Evolutionary conservation across 2,113 vertebrate genomes (phyloP), one percentile per base, ranked within the genome.

Genomic region (Chloebia gouldiae): DNA sequence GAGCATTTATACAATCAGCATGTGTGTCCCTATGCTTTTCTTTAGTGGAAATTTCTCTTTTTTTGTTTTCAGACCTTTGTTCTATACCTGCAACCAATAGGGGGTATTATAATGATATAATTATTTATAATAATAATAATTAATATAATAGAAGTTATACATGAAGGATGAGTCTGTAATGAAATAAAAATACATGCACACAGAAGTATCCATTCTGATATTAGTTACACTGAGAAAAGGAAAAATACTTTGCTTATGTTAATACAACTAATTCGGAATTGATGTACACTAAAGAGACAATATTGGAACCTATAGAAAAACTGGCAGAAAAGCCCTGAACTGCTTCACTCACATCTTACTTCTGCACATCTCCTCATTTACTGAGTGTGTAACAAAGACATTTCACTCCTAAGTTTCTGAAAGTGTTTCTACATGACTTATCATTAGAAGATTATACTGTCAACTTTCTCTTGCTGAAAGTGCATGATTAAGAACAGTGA

Each of bases 371-470:
- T 88, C 27, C 45, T 91, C 80, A 69, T 84, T 95, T 95, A 79
- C 81, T 70, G 37, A 37, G 81, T 90, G 22, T 28, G 8, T 59
- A 93, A 68, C 33, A 95, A 94, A 83, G 82, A 64, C n/a, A 85
- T 53, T 95, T 91, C 35, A 40, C 28, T 95, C 44, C 20, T 53
- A 78, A 91, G 33, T 80, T 39, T 66, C 61, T 75, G 73, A 65
- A 93, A 81, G 39, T 81, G 25, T 94, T 92, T 94, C 81, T 81
- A 45, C 6, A 4, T 82, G 71, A 95, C 68, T 88, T 94, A 90
- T 86, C 69, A 82, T 92, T 93, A 76, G 37, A 93, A 95, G 84
- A 90, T 90, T 84, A 81, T 23, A 70, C 40, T 95, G 81, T 84
- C 81, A 90, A 70, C 60, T 91, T 93, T 65, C 44, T 94, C 39